Base-by-base conservation (phyloP, 1,140 invertebrate genomes). In the Habropoda laboriosa region DNA sequence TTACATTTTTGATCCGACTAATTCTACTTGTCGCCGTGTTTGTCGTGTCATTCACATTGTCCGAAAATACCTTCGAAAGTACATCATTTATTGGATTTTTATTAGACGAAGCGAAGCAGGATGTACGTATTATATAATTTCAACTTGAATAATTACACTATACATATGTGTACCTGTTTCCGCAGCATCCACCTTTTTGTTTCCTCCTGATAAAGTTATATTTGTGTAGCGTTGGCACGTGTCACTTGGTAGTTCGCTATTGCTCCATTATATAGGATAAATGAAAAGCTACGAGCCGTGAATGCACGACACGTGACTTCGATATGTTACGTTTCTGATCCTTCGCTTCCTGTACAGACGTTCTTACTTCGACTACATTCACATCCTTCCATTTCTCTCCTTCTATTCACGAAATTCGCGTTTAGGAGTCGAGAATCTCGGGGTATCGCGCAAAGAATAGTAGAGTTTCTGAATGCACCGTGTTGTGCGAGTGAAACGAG, bases 321-420 rank as follows among this genome's bases (percentile, higher is more conserved):
- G 51, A 75, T 70, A 51, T 42, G 82, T 84, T 64, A 83, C 64
- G 81, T 80, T 64, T 66, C 73, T 66, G 82, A 83, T 83, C 71
- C 71, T 70, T 45, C n/a, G 42, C 12, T 51, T 53, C 47, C 61
- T 79, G 53, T 82, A 24, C 47, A 45, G 16, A 21, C 70, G 18
- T 32, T 53, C 10, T 12, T 4, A 5, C 21, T 13, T 51, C 10
- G 35, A 27, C 30, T 27, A 30, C 40, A 3, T 60, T 47, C 40
- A 3, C 27, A 38, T 57, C 51, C 51, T 47, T 49, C 21, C 40
- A 8, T 67, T 47, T n/a, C 27, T 30, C 3, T 21, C 27, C 10
- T 32, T 5, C 27, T 13, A 21, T 18, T 30, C 21, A 40, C 30
- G 18, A 21, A 63, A 75, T 51, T 55, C 58, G 58, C 18, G 42